These are phyloP conservation scores for Ifrita kowaldi DNA, from an alignment of 2,113 vertebrate genomes.

Conservation along the genomic window DNA sequence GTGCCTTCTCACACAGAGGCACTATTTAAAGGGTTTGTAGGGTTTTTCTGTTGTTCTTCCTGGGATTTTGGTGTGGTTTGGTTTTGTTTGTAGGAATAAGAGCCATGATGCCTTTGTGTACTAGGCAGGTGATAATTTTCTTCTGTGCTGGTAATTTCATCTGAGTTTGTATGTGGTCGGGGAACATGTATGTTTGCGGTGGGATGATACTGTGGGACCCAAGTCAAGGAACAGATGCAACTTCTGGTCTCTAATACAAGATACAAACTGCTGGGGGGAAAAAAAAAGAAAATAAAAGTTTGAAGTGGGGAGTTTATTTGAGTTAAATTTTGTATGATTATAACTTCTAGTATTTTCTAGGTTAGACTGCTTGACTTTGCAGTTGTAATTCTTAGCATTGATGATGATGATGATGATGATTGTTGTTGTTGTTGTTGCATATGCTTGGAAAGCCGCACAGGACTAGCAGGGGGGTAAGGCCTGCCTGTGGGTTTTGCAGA, in stretches of 20 bases:
- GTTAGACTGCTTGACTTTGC: background rate
- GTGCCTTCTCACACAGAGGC: background rate
- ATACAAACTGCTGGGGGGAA: background rate
- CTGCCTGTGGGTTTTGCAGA: background rate
- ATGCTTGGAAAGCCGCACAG: background rate
- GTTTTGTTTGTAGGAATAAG: background rate
- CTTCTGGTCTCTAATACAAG: background rate
- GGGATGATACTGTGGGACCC: background rate
- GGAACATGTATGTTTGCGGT: background rate
- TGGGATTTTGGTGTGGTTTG: background rate
- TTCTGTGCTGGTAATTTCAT: background rate
- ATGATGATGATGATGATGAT: too few species aligned
- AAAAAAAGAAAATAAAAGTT: background rate
- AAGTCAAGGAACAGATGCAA: background rate
- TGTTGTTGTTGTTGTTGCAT: fast-evolving
- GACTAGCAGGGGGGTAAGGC: background rate
- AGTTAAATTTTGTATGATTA: background rate
- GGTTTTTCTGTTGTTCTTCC: background rate
- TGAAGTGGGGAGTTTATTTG: background rate
- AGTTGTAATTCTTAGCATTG: background rate
- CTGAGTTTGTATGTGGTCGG: background rate
- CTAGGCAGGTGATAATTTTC: background rate
- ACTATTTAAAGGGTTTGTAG: background rate
- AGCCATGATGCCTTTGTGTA: background rate
- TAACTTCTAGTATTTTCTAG: background rate